These are phyloP conservation scores for Astur gentilis DNA, from an alignment of 2,113 vertebrate species.

Conservation along the genomic window DNA sequence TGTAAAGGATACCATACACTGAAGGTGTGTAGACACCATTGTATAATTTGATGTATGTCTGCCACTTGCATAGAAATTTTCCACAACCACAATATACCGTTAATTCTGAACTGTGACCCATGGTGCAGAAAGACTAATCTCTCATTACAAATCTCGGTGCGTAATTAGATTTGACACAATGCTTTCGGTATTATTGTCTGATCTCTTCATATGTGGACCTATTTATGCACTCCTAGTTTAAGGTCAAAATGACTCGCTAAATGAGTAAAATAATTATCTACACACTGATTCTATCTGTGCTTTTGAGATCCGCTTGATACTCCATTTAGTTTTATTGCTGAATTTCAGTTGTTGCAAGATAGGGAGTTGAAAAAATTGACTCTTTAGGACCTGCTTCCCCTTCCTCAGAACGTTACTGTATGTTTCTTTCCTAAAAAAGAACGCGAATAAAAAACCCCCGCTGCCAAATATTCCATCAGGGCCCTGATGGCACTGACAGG, in stretches of 20 bases:
- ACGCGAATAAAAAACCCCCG: neutral
- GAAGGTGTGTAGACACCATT: neutral
- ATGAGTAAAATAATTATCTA: neutral
- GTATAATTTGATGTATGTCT: neutral
- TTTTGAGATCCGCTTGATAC: neutral
- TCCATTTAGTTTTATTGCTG: neutral
- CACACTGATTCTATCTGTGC: neutral
- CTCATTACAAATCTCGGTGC: neutral
- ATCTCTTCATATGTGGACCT: neutral
- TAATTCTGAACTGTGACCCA: neutral
- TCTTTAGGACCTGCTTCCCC: neutral
- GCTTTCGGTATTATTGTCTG: neutral
- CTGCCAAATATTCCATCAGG: neutral
- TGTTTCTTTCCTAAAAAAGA: neutral
- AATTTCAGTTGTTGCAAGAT: neutral
- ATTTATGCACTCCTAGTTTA: neutral
- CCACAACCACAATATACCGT: neutral
- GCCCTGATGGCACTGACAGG: neutral
- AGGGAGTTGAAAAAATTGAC: neutral
- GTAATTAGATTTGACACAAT: neutral
- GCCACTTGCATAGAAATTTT: neutral
- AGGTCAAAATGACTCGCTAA: neutral
- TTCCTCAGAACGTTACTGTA: neutral
- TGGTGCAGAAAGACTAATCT: neutral
- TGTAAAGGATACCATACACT: neutral